Conservation (phyloP, 2,888 invertebrate genomes). For the Hermaeophaga mercurialis region DNA sequence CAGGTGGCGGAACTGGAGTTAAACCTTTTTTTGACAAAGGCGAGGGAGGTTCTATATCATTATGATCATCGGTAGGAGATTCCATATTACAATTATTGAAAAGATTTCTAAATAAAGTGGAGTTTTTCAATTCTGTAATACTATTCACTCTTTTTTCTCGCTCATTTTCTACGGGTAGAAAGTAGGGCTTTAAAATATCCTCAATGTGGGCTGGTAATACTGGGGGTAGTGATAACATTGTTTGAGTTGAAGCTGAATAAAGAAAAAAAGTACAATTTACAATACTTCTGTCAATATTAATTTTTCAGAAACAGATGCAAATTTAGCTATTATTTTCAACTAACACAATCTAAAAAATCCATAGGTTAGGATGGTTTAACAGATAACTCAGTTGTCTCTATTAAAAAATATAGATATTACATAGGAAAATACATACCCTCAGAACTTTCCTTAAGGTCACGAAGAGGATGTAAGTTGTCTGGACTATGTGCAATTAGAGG, state of each 20-base stretch:
- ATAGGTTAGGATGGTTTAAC: no score
- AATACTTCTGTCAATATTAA: no score
- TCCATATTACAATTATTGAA: constrained; percentile 45
- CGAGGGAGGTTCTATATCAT: constrained; percentile 6
- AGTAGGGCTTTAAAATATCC: constrained; percentile 66
- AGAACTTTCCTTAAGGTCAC: constrained; percentile 24
- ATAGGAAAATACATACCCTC: constrained; percentile 33
- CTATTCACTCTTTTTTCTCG: no score
- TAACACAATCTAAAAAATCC: no score
- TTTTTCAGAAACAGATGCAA: no score
- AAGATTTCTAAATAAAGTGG: constrained; percentile 50
- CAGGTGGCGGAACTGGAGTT: constrained; percentile 45
- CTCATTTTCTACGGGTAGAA: constrained; percentile 61
- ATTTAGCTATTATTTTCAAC: no score
- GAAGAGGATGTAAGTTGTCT: neutral
- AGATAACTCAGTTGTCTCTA: no score
- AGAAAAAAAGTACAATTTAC: no score
- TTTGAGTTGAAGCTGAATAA: constrained; percentile 66
- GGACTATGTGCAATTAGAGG: constrained; percentile 33
- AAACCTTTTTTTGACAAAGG: constrained; percentile 37
- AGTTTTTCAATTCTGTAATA: constrained; percentile 34
- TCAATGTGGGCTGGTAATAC: constrained; percentile 67
- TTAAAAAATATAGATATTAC: neutral
- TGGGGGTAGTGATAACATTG: constrained; percentile 67
- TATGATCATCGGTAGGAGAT: constrained; percentile 23